Base-by-base conservation (phyloP, 2,888 invertebrate genomes). In the Caenorhabditis plicata region DNA sequence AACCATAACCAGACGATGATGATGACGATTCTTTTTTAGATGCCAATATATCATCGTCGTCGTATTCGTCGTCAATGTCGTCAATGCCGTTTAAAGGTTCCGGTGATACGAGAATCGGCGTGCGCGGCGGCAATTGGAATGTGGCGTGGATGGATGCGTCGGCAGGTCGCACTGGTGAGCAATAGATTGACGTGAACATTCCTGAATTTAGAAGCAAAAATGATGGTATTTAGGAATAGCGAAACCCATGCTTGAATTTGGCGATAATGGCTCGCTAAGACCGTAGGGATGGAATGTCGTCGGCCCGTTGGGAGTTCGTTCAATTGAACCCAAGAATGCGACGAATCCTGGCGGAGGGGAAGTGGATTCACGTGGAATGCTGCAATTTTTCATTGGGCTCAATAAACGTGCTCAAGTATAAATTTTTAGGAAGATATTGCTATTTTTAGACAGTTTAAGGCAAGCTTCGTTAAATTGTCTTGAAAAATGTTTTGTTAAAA, bases 1-100 rank as follows among this genome's bases (percentile, higher is more conserved):
- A 68, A 2, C 58, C 68, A 42, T 68, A 68, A 9, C 68, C 68
- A 19, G 68, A 68, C 2, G 68, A 68, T 1, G 58, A 48, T 3
- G 68, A 68, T 1, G 58, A 48, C 4, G 62, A 65, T 41, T 61
- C 57, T 25, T 68, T 68, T 17, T 62, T 61, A n/a, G n/a, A n/a
- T n/a, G n/a, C n/a, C n/a, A n/a, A n/a, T 36, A 9, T 36, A 11
- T n/a, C n/a, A n/a, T n/a, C n/a, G 9, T 9, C 8, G 8, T n/a
- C 36, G 8, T 0, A 26, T 31, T 23, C 15, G 44, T 42, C 29
- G 49, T 56, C 56, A 2, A 35, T 27, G 23, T 55, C 55, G 29
- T 56, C 49, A 23, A 48, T n/a, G n/a, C n/a, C n/a, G n/a, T n/a
- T n/a, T n/a, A n/a, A n/a, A 8, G 27, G 60, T 27, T 61, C 61